A percentile compares a stretch with the other conserved stretches of the same genome.
Evolutionary conservation across 2,113 vertebrate genomes (phyloP).

Genomic region (Nothocercus julius): DNA sequence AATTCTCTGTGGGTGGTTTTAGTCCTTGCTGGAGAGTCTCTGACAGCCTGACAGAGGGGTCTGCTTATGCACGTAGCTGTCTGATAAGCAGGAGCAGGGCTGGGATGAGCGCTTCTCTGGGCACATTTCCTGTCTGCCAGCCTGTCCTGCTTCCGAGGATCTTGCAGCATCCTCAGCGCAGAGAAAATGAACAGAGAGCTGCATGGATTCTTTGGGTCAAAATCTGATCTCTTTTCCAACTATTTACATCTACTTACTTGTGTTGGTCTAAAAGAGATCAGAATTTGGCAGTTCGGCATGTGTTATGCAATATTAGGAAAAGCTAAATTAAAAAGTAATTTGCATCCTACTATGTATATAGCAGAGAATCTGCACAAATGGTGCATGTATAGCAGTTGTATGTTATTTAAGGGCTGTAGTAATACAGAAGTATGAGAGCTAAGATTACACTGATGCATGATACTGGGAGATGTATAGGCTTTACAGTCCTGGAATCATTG

Average conservation of each 20-base stretch:
- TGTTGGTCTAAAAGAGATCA: neutral
- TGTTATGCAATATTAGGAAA: neutral
- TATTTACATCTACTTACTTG: neutral
- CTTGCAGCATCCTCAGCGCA: neutral
- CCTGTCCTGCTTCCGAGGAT: neutral
- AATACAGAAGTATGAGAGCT: neutral
- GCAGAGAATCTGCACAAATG: neutral
- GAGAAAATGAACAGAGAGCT: neutral
- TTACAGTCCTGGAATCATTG: neutral
- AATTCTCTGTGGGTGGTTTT: neutral
- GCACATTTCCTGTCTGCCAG: neutral
- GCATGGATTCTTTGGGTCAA: neutral
- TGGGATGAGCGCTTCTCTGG: neutral
- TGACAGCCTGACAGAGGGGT: neutral
- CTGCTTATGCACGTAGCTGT: neutral
- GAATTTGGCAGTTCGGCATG: neutral
- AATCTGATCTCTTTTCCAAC: neutral
- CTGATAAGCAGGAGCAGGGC: neutral
- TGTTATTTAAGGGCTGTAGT: constrained; percentile 7
- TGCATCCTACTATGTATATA: neutral
- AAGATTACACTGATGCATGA: constrained; percentile 46
- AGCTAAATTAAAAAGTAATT: neutral
- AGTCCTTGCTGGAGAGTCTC: neutral
- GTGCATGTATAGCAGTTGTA: neutral
- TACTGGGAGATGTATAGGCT: neutral